A percentile compares a stretch with the other conserved stretches of the same genome.
Conservation (phyloP, 2,888 invertebrate species). For the Galeopsomyia nigrocyanea region DNA sequence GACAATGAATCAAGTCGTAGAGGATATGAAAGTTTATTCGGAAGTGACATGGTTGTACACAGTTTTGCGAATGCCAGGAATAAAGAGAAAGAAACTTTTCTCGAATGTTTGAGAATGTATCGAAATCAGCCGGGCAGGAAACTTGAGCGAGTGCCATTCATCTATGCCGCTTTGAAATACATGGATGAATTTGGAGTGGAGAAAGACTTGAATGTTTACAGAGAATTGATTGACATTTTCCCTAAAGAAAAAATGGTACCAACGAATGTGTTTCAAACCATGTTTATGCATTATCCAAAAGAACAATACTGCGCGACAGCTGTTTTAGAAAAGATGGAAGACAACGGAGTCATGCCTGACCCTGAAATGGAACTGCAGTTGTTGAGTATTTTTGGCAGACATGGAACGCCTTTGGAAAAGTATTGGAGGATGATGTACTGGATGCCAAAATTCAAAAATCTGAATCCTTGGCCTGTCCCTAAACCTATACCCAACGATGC, state of each 20-base stretch:
- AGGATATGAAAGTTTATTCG: neutral
- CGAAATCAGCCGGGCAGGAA: constrained; percentile 77
- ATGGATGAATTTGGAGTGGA: constrained; percentile 93
- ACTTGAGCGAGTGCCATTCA: constrained; percentile 94
- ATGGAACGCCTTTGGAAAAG: constrained; percentile 80
- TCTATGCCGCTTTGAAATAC: constrained; percentile 87
- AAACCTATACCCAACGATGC: constrained; percentile 82
- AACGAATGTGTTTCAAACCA: constrained; percentile 84
- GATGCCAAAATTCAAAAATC: constrained; percentile 94
- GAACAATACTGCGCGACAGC: constrained; percentile 96
- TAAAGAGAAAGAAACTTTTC: constrained; percentile 78
- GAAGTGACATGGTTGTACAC: constrained; percentile 21
- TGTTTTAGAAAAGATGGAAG: constrained; percentile 94
- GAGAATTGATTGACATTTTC: constrained; percentile 85
- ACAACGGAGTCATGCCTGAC: constrained; percentile 92
- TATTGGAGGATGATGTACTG: constrained; percentile 89
- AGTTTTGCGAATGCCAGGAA: constrained; percentile 70
- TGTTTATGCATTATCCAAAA: constrained; percentile 94
- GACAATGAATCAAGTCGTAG: neutral
- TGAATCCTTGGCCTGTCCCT: constrained; percentile 89
- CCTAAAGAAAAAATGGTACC: constrained; percentile 93
- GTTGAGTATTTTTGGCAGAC: constrained; percentile 85
- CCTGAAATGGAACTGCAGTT: constrained; percentile 88
- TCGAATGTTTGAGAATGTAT: constrained; percentile 83
- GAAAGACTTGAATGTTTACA: constrained; percentile 89